phyloP scores from a whole-genome alignment of 2,888 invertebrate genomes.

The Matsumyia berberina region DNA sequence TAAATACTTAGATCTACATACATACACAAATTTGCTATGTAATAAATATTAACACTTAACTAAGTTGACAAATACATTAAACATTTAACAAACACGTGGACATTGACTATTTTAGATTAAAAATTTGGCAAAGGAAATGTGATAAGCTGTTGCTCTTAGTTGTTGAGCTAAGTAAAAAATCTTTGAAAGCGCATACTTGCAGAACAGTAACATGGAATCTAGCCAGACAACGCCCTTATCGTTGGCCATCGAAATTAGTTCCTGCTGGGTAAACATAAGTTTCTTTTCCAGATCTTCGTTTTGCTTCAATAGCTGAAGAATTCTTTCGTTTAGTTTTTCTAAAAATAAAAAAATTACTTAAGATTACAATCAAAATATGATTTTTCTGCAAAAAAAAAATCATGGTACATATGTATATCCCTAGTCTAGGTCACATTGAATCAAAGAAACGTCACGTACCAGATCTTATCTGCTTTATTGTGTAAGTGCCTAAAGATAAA shows the following conservation, averaged over 20 bases:
- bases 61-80: constrained; percentile 37
- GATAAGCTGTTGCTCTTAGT: constrained; percentile 59
- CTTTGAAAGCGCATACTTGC: constrained; percentile 82
- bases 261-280: constrained; percentile 80
- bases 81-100: constrained; percentile 31
- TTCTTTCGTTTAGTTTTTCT: constrained; percentile 82
- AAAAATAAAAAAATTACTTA: constrained; percentile 20
- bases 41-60: constrained; percentile 65
- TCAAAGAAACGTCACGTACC: no score
- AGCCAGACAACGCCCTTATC: constrained; percentile 82
- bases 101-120: constrained; percentile 49
- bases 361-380: no score
- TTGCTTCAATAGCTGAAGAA: constrained; percentile 80
- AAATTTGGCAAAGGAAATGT: constrained; percentile 63
- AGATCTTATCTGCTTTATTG: no score
- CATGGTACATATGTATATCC: no score
- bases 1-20: constrained; percentile 49
- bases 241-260: constrained; percentile 80
- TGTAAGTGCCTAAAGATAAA: no score
- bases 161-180: constrained; percentile 71
- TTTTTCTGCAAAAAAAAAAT: no score
- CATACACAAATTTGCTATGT: constrained; percentile 40
- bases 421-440: no score
- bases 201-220: constrained; percentile 83
- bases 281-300: constrained; percentile 81